Percentiles rank a stretch among this genome's conserved stretches.
Conservation (phyloP, 2,113 vertebrate genomes). For the Cynocephalus volans region DNA sequence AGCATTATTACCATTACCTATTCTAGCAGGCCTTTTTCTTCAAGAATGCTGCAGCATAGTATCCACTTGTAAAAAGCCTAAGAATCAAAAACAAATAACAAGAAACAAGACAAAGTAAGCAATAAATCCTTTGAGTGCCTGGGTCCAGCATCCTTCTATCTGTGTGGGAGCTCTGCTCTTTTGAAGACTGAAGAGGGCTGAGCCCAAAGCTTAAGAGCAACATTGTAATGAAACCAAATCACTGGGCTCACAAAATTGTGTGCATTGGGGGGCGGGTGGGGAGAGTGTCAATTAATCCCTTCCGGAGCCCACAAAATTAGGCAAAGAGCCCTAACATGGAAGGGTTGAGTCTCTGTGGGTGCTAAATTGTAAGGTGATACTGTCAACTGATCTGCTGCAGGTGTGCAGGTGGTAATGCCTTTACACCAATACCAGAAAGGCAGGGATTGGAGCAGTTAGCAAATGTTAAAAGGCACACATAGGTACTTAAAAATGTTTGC, state of each 20-base stretch:
- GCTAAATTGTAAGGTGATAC: background rate
- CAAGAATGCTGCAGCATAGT: background rate
- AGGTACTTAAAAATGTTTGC: too few species aligned
- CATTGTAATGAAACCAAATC: background rate
- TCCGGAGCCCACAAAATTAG: background rate
- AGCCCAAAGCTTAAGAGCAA: background rate
- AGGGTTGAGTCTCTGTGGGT: background rate
- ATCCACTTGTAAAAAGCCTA: slow-evolving; percentile 42
- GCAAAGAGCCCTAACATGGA: background rate
- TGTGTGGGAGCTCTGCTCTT: background rate
- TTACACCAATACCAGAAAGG: background rate
- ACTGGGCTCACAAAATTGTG: background rate
- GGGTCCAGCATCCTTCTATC: background rate
- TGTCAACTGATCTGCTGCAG: background rate
- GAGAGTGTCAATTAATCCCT: background rate
- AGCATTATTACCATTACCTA: background rate
- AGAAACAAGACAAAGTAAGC: slow-evolving; percentile 36
- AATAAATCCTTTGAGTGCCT: background rate
- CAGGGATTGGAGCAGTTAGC: background rate
- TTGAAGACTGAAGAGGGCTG: background rate
- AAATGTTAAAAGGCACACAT: background rate
- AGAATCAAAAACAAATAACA: slow-evolving; percentile 55
- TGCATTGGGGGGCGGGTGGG: rapidly evolving
- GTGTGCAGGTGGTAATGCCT: background rate
- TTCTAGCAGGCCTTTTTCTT: background rate